Base-by-base conservation (phyloP, 2,888 invertebrate species). In the Drosophila mettleri region DNA sequence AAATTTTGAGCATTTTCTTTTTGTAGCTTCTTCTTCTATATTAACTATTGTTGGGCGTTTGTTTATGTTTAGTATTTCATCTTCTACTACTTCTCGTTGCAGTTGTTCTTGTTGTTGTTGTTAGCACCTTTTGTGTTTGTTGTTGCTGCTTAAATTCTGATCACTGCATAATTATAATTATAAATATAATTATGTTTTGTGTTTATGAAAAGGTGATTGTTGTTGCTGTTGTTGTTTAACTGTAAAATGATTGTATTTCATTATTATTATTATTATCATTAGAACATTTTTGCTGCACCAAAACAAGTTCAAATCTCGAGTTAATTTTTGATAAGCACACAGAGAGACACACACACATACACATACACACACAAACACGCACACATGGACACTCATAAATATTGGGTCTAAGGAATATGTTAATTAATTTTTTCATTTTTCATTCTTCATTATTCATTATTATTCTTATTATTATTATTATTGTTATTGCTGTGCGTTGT, bases 121-220 rank as follows among this genome's bases (percentile, higher is more conserved):
- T 54, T 43, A 29, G 51, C 52, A 31, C 53, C 39, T 53, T 22
- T 38, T 29, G 14, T 52, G 49, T 27, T 55, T 41, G n/a, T 67
- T 45, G 41, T 43, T 58, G 66, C 58, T 68, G 43, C 51, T 68
- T 52, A 29, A 45, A 68, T 55, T 65, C 70, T 54, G 45, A 65
- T 70, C 59, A 70, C 58, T 65, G 59, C 45, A 55, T 55, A 70
- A 59, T 60, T 46, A 27, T 51, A 29, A 54, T 66, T 58, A 43
- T 53, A 33, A 67, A 57, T 52, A 60, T 60, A 20, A 14, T 68
- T 63, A 36, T 52, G 55, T 45, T 51, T 55, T 29, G n/a, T 66
- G 45, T 36, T 69, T 59, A 39, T 54, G 43, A 38, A 48, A 43
- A 51, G 24, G 51, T 39, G 39, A 6, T 53, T 38, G 51, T 31